Evolutionary conservation across 2,797 vertebrate genomes (phyloP).

Genomic region (Mus caroli): DNA sequence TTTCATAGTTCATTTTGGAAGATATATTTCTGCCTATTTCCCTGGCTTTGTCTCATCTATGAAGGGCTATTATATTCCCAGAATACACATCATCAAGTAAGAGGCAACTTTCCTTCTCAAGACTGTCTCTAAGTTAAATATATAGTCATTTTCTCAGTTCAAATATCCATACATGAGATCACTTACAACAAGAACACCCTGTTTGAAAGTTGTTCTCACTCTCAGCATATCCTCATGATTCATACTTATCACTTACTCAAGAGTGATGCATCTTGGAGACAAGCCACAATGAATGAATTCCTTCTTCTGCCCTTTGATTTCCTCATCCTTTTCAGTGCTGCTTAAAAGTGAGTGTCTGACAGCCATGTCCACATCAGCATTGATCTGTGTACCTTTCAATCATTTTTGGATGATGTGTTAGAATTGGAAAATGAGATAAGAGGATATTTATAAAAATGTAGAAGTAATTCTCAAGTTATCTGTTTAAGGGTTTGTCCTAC

Average conservation of each 20-base stretch:
- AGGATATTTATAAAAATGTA: not conserved
- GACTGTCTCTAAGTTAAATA: not conserved
- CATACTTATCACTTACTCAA: not conserved
- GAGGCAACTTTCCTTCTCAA: not conserved
- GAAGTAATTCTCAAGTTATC: not conserved
- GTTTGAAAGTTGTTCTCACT: not conserved
- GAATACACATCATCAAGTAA: not conserved
- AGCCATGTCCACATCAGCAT: not conserved
- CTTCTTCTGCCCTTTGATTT: not conserved
- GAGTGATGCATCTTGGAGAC: not conserved
- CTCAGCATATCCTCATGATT: not conserved
- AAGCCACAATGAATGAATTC: not conserved
- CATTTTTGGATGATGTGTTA: not conserved
- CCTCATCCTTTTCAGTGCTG: not conserved
- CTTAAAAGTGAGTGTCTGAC: not conserved
- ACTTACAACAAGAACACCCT: not conserved
- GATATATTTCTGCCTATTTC: not conserved
- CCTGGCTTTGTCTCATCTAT: not conserved
- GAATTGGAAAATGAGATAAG: conserved; percentile 10
- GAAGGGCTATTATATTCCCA: not conserved
- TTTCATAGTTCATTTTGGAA: not conserved
- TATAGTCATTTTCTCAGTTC: not conserved
- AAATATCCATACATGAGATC: not conserved
- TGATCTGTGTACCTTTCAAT: not conserved
- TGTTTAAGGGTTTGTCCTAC: not conserved